These are phyloP conservation scores for Poecile atricapillus DNA, from an alignment of 2,113 vertebrate species.

Conservation along the genomic window DNA sequence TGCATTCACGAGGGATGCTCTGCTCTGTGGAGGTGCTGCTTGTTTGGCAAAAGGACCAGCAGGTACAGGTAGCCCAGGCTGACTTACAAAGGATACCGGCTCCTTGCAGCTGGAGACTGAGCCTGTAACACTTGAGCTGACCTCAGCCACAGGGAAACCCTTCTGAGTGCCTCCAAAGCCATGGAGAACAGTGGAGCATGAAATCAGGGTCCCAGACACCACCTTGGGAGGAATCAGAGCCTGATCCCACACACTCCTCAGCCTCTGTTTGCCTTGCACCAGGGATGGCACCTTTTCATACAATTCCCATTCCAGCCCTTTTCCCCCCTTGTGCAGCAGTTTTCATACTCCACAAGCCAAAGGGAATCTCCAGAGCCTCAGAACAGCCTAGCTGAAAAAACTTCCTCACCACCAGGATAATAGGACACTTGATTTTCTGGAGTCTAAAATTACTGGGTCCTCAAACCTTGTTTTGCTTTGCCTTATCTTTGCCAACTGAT, in stretches of 20 bases:
- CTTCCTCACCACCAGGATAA: neutral
- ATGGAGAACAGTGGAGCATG: accelerated
- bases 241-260: neutral
- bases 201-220: neutral
- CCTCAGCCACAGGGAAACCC: neutral
- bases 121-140: neutral
- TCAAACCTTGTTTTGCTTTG: neutral
- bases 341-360: neutral
- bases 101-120: neutral
- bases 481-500: neutral
- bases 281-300: accelerated
- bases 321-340: neutral
- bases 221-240: neutral
- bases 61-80: neutral
- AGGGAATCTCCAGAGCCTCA: neutral
- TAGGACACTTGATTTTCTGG: neutral
- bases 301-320: neutral
- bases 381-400: neutral
- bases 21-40: neutral
- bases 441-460: neutral
- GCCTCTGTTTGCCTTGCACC: neutral
- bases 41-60: neutral
- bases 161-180: neutral
- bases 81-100: neutral
- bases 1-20: neutral